Evolutionary conservation across 2,888 invertebrate species (phyloP), one percentile per base, ranked within the genome.

Genomic region (Phoronis australis): DNA sequence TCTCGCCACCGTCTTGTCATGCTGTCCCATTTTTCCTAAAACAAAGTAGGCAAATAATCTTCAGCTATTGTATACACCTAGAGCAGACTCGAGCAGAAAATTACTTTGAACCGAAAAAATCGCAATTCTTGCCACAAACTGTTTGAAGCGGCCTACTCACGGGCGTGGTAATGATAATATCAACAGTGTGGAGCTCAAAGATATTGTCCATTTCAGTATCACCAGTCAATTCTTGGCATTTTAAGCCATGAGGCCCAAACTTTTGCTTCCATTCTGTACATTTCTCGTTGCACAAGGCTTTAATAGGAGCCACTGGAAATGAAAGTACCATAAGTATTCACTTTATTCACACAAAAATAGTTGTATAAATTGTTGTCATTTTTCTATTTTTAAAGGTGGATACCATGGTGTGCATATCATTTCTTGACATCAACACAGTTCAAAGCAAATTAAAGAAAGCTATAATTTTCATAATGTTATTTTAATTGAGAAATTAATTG

Each of bases 11-110:
- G 80, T 49, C 89, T 81, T 0, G 88, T 88, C 60, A 89, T 68
- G 60, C 86, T 85, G 72, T 90, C 89, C 88, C 88, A 89, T 76
- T 89, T 89, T 57, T 77, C 77, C 77, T 76, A n/a, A n/a, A n/a
- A n/a, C n/a, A n/a, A n/a, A n/a, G n/a, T n/a, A n/a, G n/a, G n/a
- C n/a, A n/a, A n/a, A n/a, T n/a, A 12, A n/a, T 35, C 35, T 15
- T 35, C 35, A 35, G 12, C 12, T 35, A 15, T 12, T n/a, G 12
- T 15, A 35, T 15, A 35, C 35, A 15, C 12, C 35, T n/a, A n/a
- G 35, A 35, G n/a, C 12, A 15, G 35, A 15, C 12, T n/a, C n/a
- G 35, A 35, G n/a, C n/a, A 35, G 35, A 35, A n/a, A 35, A 35
- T 35, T n/a, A 35, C 12, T 35, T 12, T 15, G n/a, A 15, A 12